Percentiles rank a stretch among this genome's conserved stretches.
Evolutionary conservation across 2,113 vertebrate species (phyloP).

Genomic region (Mastomys coucha): DNA sequence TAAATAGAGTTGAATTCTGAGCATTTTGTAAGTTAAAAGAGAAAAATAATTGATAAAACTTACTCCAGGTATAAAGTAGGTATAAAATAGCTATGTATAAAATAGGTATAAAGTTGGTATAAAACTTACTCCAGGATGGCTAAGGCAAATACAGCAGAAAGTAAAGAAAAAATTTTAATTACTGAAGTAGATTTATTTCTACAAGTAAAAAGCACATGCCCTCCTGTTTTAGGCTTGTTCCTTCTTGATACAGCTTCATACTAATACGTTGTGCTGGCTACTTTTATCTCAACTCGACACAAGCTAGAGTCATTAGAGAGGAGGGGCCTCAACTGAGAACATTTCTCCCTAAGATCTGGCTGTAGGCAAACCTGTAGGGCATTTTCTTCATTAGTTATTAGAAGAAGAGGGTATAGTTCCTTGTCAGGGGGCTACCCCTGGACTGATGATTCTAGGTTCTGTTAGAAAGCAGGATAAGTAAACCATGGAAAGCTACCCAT

Average conservation of each 20-base stretch:
- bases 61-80: too few species aligned
- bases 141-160: background rate
- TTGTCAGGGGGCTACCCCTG: background rate
- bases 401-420: background rate
- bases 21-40: constrained; percentile 62
- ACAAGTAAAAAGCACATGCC: background rate
- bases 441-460: background rate
- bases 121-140: background rate
- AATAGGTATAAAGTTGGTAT: too few species aligned
- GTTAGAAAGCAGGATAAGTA: background rate
- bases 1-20: constrained; percentile 55
- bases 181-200: background rate
- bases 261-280: background rate
- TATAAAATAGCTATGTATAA: too few species aligned
- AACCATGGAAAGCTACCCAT: background rate
- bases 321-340: background rate
- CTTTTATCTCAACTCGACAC: background rate
- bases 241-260: background rate
- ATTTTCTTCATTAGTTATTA: background rate
- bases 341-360: background rate
- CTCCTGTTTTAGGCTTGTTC: background rate
- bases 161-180: background rate
- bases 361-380: background rate
- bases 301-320: background rate
- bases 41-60: constrained; percentile 37